Percentiles rank a stretch among this genome's conserved stretches.
These are phyloP conservation scores for Ctenopoma kingsleyae DNA, from an alignment of 2,797 vertebrate species.

Conservation along the genomic window DNA sequence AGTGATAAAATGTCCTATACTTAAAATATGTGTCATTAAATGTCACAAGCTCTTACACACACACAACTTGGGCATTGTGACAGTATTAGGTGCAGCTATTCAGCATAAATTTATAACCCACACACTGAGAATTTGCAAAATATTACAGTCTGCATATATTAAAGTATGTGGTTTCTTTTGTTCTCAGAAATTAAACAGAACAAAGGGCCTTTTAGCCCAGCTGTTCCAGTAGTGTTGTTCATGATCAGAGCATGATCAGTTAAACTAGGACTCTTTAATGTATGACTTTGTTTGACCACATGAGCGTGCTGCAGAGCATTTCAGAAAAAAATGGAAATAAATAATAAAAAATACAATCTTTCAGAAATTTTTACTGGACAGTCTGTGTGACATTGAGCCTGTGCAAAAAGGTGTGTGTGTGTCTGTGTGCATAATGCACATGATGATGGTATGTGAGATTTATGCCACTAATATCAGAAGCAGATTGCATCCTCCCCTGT, in stretches of 20 bases:
- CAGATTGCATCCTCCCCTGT: slow-evolving; percentile 38
- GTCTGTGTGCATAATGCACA: slow-evolving; percentile 2
- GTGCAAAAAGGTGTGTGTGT: slow-evolving; percentile 12
- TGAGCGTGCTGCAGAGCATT: slow-evolving; percentile 36
- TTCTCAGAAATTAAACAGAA: slow-evolving; percentile 6
- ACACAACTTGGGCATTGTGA: background rate
- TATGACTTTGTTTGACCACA: slow-evolving; percentile 35
- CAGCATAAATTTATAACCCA: background rate
- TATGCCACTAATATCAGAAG: slow-evolving; percentile 32
- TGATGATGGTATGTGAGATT: slow-evolving; percentile 19
- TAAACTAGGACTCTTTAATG: background rate
- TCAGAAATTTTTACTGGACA: slow-evolving; percentile 1
- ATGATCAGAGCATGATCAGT: background rate
- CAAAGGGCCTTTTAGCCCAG: background rate
- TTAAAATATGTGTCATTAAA: background rate
- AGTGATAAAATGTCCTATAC: background rate
- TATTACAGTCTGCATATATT: background rate
- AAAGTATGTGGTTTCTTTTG: background rate
- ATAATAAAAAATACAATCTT: slow-evolving; percentile 5
- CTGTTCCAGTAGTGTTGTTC: background rate
- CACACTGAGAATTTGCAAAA: background rate
- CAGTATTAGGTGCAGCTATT: background rate
- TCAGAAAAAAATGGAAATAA: background rate
- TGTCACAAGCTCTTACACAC: background rate
- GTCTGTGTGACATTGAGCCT: slow-evolving; percentile 1